phyloP scores from a whole-genome alignment of 2,797 vertebrate genomes.

The Sebastes cheni region DNA sequence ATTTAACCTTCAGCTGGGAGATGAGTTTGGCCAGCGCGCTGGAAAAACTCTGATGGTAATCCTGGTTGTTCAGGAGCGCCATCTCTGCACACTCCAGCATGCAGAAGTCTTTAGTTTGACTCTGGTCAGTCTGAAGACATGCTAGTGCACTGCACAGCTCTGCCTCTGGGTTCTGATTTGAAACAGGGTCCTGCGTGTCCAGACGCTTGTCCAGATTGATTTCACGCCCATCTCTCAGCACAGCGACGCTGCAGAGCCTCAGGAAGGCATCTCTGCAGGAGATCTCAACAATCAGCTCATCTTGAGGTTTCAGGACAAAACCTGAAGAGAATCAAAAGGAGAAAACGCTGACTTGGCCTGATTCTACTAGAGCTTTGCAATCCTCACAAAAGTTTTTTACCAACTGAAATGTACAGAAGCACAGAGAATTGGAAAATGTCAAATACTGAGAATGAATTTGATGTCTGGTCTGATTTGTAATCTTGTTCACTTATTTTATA shows the following conservation, averaged over 20 bases:
- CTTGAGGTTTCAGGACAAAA: slow-evolving; percentile 83
- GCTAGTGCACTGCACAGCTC: slow-evolving; percentile 93
- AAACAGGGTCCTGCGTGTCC: background rate
- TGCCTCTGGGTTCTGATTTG: slow-evolving; percentile 82
- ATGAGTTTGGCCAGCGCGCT: slow-evolving; percentile 87
- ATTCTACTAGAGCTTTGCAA: background rate
- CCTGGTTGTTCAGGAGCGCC: slow-evolving; percentile 89
- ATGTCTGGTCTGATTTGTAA: background rate
- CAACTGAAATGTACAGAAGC: background rate
- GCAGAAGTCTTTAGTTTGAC: slow-evolving; percentile 71
- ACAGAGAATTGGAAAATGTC: background rate
- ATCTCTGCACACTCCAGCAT: slow-evolving; percentile 92
- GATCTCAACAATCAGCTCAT: slow-evolving; percentile 89
- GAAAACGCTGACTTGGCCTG: background rate
- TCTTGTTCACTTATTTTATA: background rate
- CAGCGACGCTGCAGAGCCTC: slow-evolving; percentile 86
- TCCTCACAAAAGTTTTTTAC: background rate
- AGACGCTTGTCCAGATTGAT: slow-evolving; percentile 56
- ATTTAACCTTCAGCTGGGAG: slow-evolving; percentile 70
- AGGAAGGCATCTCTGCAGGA: slow-evolving; percentile 92
- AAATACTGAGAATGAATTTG: background rate
- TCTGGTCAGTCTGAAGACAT: slow-evolving; percentile 87
- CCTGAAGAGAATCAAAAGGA: slow-evolving; percentile 62
- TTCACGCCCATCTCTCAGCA: slow-evolving; percentile 72
- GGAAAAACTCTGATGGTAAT: slow-evolving; percentile 89